A percentile compares a stretch with the other conserved stretches of the same genome.
These are phyloP conservation scores for Enteromius viviparus DNA, from an alignment of 2,797 vertebrate species.

Conservation along the genomic window DNA sequence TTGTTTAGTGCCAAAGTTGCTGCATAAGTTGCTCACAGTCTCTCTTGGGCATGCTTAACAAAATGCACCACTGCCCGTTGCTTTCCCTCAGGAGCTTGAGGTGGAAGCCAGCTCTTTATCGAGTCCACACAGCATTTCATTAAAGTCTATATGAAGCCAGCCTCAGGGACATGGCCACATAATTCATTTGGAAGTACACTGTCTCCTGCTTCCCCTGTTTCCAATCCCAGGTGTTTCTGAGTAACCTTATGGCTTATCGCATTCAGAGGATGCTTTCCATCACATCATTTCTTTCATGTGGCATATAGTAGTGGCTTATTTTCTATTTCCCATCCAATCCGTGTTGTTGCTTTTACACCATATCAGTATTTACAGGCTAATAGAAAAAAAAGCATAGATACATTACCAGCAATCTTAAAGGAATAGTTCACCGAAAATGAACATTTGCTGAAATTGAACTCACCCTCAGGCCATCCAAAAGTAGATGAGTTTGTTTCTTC, in stretches of 20 bases:
- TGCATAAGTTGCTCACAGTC: constrained; percentile 13
- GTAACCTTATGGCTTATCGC: constrained; percentile 23
- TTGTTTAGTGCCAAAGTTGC: neutral
- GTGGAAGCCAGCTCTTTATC: constrained; percentile 13
- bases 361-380: neutral
- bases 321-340: constrained; percentile 3
- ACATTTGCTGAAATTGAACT: neutral
- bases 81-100: constrained; percentile 12
- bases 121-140: constrained; percentile 43
- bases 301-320: neutral
- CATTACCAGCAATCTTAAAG: neutral
- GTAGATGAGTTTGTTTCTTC: neutral
- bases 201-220: neutral
- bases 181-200: constrained; percentile 41
- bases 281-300: constrained; percentile 1
- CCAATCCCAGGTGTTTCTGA: constrained; percentile 33
- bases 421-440: neutral
- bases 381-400: neutral
- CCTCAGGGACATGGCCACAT: constrained; percentile 35
- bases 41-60: constrained; percentile 30
- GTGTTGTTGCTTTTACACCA: neutral
- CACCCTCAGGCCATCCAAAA: neutral
- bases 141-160: constrained; percentile 16
- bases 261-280: constrained; percentile 27
- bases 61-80: constrained; percentile 2